A percentile compares a stretch with the other conserved stretches of the same genome.
Evolutionary conservation across 2,888 invertebrate species (phyloP).

Genomic region (Drosophila affinis): DNA sequence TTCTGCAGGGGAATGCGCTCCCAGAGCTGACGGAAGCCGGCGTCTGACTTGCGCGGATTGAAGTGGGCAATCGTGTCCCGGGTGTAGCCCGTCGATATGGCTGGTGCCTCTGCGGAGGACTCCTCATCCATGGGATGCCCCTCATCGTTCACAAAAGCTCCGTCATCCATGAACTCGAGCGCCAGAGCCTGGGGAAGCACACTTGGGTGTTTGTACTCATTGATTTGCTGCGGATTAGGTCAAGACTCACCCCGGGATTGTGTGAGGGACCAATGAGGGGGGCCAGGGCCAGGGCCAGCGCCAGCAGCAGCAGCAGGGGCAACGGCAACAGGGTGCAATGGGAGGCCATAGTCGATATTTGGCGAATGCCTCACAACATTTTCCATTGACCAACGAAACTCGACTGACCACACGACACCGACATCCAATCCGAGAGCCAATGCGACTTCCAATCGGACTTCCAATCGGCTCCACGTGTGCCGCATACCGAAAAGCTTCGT

Average conservation of each 20-base stretch:
- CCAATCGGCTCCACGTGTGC: constrained; percentile 56
- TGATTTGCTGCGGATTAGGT: neutral
- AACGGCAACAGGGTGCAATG: constrained; percentile 1
- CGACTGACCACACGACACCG: constrained; percentile 46
- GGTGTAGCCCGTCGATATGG: constrained; percentile 47
- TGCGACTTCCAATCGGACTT: constrained; percentile 31
- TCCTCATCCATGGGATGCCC: constrained; percentile 21
- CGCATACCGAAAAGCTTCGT: constrained; percentile 53
- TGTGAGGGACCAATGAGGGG: neutral
- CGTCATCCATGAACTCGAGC: constrained; percentile 62
- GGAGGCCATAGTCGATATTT: neutral
- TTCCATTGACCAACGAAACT: constrained; percentile 59
- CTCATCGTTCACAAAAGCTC: constrained; percentile 32
- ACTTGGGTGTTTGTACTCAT: neutral
- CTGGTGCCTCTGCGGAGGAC: constrained; percentile 52
- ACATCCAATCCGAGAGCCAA: constrained; percentile 12
- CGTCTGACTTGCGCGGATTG: constrained; percentile 61
- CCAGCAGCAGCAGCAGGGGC: constrained; percentile 1
- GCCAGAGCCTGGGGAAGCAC: constrained; percentile 27
- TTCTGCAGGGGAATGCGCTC: constrained; percentile 60
- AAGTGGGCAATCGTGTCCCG: constrained; percentile 64
- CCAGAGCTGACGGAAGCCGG: constrained; percentile 59
- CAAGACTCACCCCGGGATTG: neutral
- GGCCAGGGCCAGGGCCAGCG: constrained; percentile 13
- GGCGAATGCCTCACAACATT: constrained; percentile 59